Conservation (phyloP, 2,113 vertebrate species). For the Leptosomus discolor region DNA sequence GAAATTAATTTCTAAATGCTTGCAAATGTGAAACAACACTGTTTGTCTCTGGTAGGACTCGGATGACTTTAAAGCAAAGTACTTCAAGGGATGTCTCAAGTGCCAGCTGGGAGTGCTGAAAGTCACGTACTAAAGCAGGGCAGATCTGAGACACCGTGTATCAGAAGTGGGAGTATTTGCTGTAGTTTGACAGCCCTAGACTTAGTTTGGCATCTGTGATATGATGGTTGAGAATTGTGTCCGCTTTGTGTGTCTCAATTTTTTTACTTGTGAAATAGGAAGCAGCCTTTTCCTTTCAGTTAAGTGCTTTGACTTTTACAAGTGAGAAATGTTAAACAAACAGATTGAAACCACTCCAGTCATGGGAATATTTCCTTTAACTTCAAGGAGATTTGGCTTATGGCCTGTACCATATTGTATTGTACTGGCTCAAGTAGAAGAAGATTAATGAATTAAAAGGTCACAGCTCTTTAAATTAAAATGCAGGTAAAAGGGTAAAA, state of each 20-base stretch:
- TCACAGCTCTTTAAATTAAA: neutral
- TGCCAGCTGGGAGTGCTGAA: neutral
- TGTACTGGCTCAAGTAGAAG: neutral
- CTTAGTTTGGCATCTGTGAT: neutral
- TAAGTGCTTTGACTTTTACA: slow-evolving; percentile 28
- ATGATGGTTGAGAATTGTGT: neutral
- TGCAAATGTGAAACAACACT: neutral
- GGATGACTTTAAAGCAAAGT: neutral
- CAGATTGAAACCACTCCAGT: slow-evolving; percentile 3
- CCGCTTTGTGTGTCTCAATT: neutral
- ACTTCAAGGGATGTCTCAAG: neutral
- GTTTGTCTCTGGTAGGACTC: neutral
- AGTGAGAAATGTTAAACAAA: slow-evolving; percentile 38
- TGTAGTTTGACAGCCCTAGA: neutral
- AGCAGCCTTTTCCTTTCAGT: neutral
- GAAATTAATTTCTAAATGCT: neutral
- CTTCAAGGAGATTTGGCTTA: slow-evolving; percentile 16
- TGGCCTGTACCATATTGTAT: neutral
- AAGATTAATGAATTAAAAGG: slow-evolving; percentile 7
- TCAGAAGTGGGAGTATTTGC: neutral
- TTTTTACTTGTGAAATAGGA: neutral
- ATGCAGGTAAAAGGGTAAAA: neutral
- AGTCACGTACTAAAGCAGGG: neutral
- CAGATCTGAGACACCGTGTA: neutral
- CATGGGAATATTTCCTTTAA: slow-evolving; percentile 29